Conservation (phyloP, 2,113 vertebrate species). For the Scytalopus superciliaris region DNA sequence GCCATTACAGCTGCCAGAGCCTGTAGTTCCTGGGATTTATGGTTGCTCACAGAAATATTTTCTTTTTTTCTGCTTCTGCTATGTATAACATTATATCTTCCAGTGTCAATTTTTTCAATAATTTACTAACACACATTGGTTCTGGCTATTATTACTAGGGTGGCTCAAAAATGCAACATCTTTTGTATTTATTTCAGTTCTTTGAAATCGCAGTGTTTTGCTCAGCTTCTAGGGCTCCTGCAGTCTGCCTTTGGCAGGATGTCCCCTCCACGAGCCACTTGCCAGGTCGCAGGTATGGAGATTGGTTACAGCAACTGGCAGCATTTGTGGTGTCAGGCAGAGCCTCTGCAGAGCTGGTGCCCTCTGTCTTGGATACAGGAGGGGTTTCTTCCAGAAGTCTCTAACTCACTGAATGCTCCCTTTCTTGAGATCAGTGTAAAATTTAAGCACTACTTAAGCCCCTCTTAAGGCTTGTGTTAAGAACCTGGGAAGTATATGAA, state of each 20-base stretch:
- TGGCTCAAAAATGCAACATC: not conserved
- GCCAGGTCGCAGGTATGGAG: fast-evolving
- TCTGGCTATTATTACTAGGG: not conserved
- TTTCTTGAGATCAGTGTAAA: not conserved
- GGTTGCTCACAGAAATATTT: not conserved
- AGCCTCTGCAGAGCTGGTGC: not conserved
- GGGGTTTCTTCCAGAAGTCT: not conserved
- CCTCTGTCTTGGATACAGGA: not conserved
- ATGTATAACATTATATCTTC: not conserved
- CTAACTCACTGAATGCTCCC: not conserved
- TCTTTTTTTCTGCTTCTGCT: not conserved
- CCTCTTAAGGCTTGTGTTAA: not conserved
- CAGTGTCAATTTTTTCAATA: not conserved
- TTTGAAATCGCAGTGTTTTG: not conserved
- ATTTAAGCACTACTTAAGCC: not conserved
- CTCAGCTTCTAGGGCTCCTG: not conserved
- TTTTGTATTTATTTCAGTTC: not conserved
- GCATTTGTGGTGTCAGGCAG: not conserved
- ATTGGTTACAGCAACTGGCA: not conserved
- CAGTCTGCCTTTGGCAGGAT: not conserved
- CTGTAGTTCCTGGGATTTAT: slow-evolving; percentile 5
- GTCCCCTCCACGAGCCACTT: not conserved
- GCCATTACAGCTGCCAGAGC: not conserved
- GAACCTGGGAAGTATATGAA: not conserved
- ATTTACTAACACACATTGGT: not conserved